Evolutionary conservation across 2,888 invertebrate genomes (phyloP).

Genomic region (Hoplodrina ambigua): DNA sequence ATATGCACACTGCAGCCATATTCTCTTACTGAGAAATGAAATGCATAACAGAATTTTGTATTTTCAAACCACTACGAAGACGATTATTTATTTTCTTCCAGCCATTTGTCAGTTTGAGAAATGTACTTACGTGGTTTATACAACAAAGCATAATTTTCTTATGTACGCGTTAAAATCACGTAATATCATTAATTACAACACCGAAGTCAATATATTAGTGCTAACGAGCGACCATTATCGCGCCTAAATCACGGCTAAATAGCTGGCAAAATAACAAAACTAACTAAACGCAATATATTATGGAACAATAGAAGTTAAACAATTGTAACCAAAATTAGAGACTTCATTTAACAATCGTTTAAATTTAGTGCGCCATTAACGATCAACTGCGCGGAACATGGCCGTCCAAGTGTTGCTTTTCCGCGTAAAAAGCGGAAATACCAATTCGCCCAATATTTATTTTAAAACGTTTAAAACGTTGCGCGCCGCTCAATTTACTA

Average conservation of each 20-base stretch:
- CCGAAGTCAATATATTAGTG: conserved; percentile 64
- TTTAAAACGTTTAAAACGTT: conserved; percentile 52
- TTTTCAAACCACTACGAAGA: conserved; percentile 7
- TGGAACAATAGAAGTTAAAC: conserved; percentile 68
- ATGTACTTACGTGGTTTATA: conserved; percentile 12
- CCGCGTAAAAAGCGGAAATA: conserved; percentile 53
- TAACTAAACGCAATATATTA: conserved; percentile 61
- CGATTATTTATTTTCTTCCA: conserved; percentile 25
- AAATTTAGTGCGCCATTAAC: conserved; percentile 70
- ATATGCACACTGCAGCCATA: conserved; percentile 21
- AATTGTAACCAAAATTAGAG: conserved; percentile 70
- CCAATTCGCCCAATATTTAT: conserved; percentile 59
- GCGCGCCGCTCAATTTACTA: conserved; percentile 52
- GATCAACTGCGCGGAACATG: conserved; percentile 66
- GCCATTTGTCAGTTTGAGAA: conserved; percentile 29
- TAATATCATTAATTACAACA: conserved; percentile 60
- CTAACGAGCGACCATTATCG: conserved; percentile 69
- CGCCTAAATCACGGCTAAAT: conserved; percentile 69
- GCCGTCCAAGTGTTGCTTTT: conserved; percentile 45
- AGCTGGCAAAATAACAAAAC: conserved; percentile 67
- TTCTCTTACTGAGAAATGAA: conserved; percentile 29
- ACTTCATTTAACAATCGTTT: conserved; percentile 72
- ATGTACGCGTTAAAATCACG: conserved; percentile 50
- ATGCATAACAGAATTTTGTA: conserved; percentile 21
- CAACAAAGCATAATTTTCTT: conserved; percentile 40